Percentiles rank a stretch among this genome's conserved stretches.
Conservation (phyloP, 2,797 vertebrate species). For the Chelon auratus region DNA sequence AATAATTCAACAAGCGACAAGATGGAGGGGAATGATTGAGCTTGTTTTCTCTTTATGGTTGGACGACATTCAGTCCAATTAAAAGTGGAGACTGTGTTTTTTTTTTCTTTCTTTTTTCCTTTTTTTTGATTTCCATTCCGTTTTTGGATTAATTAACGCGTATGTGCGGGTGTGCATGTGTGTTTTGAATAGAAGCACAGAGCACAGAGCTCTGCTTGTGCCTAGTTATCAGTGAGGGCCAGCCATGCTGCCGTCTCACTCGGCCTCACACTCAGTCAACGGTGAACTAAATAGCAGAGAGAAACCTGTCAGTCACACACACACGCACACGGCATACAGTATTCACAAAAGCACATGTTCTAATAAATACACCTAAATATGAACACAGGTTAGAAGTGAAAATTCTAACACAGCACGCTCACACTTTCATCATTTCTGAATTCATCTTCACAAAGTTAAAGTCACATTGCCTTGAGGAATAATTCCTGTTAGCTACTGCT, state of each 20-base stretch:
- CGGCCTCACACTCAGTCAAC: slow-evolving; percentile 82
- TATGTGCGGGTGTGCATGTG: slow-evolving; percentile 22
- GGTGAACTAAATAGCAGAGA: slow-evolving; percentile 72
- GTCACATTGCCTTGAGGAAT: background rate
- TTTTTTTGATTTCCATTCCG: slow-evolving; percentile 52
- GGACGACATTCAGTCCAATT: slow-evolving; percentile 82
- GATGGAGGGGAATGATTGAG: slow-evolving; percentile 73
- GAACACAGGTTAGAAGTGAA: background rate
- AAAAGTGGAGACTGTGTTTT: slow-evolving; percentile 70
- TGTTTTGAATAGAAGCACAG: slow-evolving; percentile 53
- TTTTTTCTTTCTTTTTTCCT: background rate
- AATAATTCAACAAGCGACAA: slow-evolving; percentile 77
- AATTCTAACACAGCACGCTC: background rate
- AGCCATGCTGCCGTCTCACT: slow-evolving; percentile 81
- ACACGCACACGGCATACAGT: background rate
- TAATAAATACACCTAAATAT: slow-evolving; percentile 18
- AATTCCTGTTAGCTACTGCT: background rate
- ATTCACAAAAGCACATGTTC: slow-evolving; percentile 28
- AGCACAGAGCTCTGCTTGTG: slow-evolving; percentile 53
- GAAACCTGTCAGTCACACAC: slow-evolving; percentile 50
- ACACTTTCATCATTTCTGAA: background rate
- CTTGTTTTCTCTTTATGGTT: slow-evolving; percentile 77
- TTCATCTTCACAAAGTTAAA: background rate
- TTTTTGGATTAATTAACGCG: slow-evolving; percentile 80
- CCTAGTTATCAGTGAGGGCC: slow-evolving; percentile 84